These are phyloP conservation scores for Pomacea maculata DNA, from an alignment of 1,140 invertebrate species.

Conservation along the genomic window DNA sequence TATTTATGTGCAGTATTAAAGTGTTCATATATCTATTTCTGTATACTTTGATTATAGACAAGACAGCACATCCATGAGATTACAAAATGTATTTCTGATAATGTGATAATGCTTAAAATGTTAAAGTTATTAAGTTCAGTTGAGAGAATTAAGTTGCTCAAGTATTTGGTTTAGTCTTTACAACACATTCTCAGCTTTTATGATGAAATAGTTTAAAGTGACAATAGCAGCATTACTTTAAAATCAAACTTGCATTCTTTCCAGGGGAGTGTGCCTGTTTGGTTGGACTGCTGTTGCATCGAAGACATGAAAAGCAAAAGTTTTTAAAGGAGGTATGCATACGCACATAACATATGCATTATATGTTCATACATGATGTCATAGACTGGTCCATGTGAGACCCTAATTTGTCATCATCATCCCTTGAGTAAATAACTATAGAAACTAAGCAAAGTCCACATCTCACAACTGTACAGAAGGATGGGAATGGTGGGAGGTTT, in stretches of 20 bases:
- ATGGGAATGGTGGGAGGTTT: too few species aligned
- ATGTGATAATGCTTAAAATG: neutral
- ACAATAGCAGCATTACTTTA: neutral
- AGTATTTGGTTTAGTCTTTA: too few species aligned
- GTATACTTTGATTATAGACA: conserved; percentile 6
- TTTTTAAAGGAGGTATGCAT: conserved; percentile 52
- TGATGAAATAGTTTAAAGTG: neutral
- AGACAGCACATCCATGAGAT: neutral
- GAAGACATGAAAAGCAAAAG: conserved; percentile 48
- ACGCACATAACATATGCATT: neutral
- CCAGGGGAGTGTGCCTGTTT: conserved; percentile 57
- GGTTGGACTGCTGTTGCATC: conserved; percentile 45
- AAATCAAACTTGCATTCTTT: conserved; percentile 14
- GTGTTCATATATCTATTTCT: neutral
- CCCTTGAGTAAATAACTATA: too few species aligned
- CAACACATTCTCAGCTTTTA: too few species aligned
- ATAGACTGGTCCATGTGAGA: too few species aligned
- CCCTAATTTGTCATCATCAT: too few species aligned
- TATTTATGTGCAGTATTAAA: neutral
- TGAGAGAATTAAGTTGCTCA: too few species aligned
- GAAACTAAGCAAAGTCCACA: too few species aligned
- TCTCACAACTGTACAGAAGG: too few species aligned
- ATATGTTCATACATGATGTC: too few species aligned
- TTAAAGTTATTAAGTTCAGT: neutral
- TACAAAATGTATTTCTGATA: neutral